Conservation (phyloP, 2,888 invertebrate species). For the Oligia strigilis region DNA sequence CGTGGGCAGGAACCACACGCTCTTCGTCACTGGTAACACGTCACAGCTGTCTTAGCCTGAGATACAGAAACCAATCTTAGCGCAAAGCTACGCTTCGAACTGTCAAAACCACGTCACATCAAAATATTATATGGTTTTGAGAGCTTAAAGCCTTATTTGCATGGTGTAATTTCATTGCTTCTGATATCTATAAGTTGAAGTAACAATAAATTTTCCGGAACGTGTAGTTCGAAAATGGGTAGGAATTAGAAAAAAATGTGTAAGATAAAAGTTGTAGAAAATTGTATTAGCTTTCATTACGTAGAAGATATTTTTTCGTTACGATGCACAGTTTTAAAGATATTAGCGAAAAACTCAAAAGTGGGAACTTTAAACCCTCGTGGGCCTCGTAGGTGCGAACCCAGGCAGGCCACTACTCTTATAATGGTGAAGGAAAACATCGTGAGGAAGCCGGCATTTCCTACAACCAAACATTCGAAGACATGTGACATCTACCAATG, state of each 20-base stretch:
- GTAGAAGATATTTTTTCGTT: too few species aligned
- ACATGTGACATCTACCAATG: not conserved
- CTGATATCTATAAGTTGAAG: not conserved
- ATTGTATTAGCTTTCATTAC: too few species aligned
- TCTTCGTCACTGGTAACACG: constrained; percentile 94
- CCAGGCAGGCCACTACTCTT: not conserved
- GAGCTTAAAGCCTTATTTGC: not conserved
- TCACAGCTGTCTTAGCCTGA: not conserved
- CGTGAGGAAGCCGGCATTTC: not conserved
- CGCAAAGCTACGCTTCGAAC: not conserved
- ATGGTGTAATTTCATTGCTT: too few species aligned
- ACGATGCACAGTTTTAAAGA: too few species aligned
- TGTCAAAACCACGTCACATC: not conserved
- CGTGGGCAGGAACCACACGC: constrained; percentile 96
- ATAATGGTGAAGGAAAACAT: not conserved
- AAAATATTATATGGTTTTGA: not conserved
- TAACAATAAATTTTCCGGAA: not conserved
- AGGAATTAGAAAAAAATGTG: too few species aligned
- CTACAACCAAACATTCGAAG: not conserved
- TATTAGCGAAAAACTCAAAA: too few species aligned
- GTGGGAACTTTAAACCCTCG: too few species aligned
- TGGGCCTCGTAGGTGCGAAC: not conserved
- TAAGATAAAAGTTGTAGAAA: too few species aligned
- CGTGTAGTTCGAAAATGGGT: too few species aligned
- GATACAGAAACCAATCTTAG: not conserved